Base-by-base conservation (phyloP, 2,888 invertebrate species). In the Nephrocerus scutellatus region DNA sequence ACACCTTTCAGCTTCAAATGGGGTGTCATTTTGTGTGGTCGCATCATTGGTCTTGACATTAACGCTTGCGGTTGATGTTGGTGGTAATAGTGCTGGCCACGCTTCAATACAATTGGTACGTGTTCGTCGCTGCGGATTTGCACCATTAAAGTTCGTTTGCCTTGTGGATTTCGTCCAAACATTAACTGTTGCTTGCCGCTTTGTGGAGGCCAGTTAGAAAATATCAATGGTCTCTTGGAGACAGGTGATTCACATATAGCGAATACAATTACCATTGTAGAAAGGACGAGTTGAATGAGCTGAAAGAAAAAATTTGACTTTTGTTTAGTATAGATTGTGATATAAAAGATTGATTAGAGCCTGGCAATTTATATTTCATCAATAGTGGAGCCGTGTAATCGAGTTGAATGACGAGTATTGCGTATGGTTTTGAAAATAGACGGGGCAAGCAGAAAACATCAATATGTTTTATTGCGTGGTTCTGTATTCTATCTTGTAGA, bases 61-160 rank as follows among this genome's bases (percentile, higher is more conserved):
- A 44, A 21, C 2, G 49, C 28, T 16, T 54, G 60, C 0, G 41
- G 25, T 16, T 51, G 46, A n/a, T 39, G 44, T 35, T 45, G 37
- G 29, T 36, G 37, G 12, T 22, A 19, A 30, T 30, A 25, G 28
- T 14, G 30, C 26, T 12, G 55, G 4, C 59, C 60, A 18, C 62
- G 57, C 45, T 66, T 68, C 2, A 67, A 36, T 0, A 66, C 56
- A 31, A 68, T 44, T 1, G 63, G 66, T 4, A 60, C 62, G 2
- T 60, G 60, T 41, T 62, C 59, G 46, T 66, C 65, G 37, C 66
- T 66, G 15, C 68, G 63, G 24, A 68, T 66, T 49, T 68, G 67
- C 2, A 68, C 57, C 3, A 68, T 62, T 14, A 68, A 32, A 0
- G 65, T 63, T 25, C 62, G 56, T 22, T 62, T 61, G 8, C 47